Evolutionary conservation across 2,113 vertebrate species (phyloP), one percentile per base, ranked within the genome.

Genomic region (Myodes glareolus): DNA sequence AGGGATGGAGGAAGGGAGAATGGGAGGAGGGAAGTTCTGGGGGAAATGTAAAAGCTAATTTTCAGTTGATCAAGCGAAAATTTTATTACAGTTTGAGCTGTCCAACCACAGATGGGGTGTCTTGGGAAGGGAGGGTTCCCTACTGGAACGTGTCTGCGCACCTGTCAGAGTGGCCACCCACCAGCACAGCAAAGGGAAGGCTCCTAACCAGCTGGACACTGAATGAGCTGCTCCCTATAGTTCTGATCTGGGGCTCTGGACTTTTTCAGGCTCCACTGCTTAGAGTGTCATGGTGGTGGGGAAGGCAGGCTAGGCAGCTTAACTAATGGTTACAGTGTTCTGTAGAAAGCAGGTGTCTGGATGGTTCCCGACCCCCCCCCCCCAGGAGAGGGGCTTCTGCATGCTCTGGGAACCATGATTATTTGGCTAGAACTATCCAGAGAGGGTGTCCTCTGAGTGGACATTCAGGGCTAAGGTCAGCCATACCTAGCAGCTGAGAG

Each of bases 301-400:
- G 6, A 12, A 11, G 16, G 80, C 3, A 17, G 36, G 5, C 19
- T 7, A 16, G 36, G 19, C 36, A 23, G 0, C 70, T 2, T 42
- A 27, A 9, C 16, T 2, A 10, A 61, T 10, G 50, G n/a, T 0
- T 10, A 0, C 14, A 1, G 39, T 72, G 73, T 27, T 33, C 47
- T 50, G 39, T 3, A 65, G 73, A 81, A 63, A 10, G 33, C 61
- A 47, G 75, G 45, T 4, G 1, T 45, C 5, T 0, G 4, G 86
- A 13, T 50, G 72, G 33, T 55, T 80, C 91, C 58, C 4, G 25
- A 27, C n/a, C 65, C 67, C 73, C 31, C 10, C n/a, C 65, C 67
- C 73, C 31, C 10, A 4, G 39, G n/a, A 81, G 52, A 63, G 23
- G 33, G 23, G 7, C 7, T 7, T 75, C 50, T 17, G 3, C 2